Evolutionary conservation across 2,888 invertebrate genomes (phyloP).

Genomic region (Thymelicus sylvestris): DNA sequence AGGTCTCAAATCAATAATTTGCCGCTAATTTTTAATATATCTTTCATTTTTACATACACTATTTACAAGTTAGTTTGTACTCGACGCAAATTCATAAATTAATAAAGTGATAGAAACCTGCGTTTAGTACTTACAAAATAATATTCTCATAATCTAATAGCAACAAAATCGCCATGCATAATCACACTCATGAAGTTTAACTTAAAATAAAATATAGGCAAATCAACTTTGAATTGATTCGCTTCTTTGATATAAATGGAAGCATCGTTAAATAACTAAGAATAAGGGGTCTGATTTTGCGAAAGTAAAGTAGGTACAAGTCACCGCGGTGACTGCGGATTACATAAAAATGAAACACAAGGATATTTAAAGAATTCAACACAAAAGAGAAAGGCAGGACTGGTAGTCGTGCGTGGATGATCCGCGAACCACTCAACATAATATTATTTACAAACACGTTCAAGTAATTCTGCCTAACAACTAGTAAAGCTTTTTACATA

Average conservation of each 20-base stretch:
- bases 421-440: conserved; percentile 70
- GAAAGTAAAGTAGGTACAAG: conserved; percentile 50
- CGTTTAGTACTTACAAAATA: conserved; percentile 69
- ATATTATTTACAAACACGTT: conserved; percentile 75
- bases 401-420: conserved; percentile 45
- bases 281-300: conserved; percentile 60
- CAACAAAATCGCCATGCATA: conserved; percentile 81
- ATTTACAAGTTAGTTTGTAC: conserved; percentile 72
- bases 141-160: conserved; percentile 67
- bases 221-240: conserved; percentile 80
- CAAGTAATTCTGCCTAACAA: conserved; percentile 73
- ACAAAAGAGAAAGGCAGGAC: conserved; percentile 39
- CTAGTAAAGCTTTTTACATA: conserved; percentile 84
- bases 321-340: conserved; percentile 37
- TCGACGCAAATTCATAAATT: conserved; percentile 74
- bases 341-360: conserved; percentile 41
- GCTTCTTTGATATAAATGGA: conserved; percentile 84
- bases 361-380: conserved; percentile 27
- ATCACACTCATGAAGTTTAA: conserved; percentile 79
- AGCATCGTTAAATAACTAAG: conserved; percentile 82
- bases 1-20: conserved; percentile 74
- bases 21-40: conserved; percentile 62
- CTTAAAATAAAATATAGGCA: conserved; percentile 74
- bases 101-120: conserved; percentile 66
- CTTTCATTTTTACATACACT: conserved; percentile 63